Conservation (phyloP, 2,113 vertebrate genomes). For the Mus spicilegus region DNA sequence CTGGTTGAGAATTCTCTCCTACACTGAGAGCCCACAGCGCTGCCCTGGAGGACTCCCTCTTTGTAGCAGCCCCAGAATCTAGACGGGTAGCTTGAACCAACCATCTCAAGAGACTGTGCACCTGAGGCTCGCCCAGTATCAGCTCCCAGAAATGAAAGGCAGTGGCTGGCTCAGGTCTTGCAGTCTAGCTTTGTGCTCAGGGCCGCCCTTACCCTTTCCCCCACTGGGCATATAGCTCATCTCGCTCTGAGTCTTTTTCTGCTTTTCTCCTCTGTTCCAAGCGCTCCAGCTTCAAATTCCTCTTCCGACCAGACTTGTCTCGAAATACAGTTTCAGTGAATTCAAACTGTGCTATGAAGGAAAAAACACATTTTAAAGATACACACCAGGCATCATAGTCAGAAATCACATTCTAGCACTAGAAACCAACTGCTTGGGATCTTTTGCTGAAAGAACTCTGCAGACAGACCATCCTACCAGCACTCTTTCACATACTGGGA, state of each 20-base stretch:
- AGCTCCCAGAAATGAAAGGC: neutral
- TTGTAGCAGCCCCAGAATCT: neutral
- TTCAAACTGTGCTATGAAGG: conserved; percentile 89
- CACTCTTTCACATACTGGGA: neutral
- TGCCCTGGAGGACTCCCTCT: neutral
- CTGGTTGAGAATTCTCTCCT: neutral
- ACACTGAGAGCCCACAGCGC: neutral
- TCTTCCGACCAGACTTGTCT: conserved; percentile 93
- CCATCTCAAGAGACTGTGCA: neutral
- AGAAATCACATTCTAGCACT: conserved; percentile 54
- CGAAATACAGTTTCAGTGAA: conserved; percentile 92
- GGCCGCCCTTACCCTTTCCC: conserved; percentile 92
- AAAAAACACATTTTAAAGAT: conserved; percentile 56
- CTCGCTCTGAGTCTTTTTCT: conserved; percentile 89
- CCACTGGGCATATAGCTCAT: conserved; percentile 95
- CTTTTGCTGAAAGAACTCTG: neutral
- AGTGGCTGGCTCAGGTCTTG: neutral
- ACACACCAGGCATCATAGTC: conserved; percentile 53
- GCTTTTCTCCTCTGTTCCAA: conserved; percentile 90
- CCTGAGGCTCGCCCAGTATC: neutral
- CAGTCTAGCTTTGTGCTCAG: rapidly evolving
- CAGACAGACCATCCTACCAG: conserved; percentile 20
- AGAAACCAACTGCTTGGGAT: neutral
- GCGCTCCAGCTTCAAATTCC: conserved; percentile 92
- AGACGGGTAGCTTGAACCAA: neutral